Evolutionary conservation across 2,888 invertebrate genomes (phyloP).

Genomic region (Melanargia galathea): DNA sequence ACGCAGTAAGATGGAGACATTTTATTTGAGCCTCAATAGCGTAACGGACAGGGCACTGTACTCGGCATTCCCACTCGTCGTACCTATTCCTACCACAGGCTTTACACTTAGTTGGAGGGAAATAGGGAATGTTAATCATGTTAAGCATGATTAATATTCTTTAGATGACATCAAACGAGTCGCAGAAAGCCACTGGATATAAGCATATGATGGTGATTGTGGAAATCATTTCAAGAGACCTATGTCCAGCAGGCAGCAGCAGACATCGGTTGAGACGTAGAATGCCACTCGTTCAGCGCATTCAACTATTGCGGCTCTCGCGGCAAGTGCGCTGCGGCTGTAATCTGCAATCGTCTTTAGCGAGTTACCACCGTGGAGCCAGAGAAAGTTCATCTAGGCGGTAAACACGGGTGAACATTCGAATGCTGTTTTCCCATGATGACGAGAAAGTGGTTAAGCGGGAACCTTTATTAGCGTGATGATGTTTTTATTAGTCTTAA

Average conservation of each 20-base stretch:
- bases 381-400: conserved; percentile 46
- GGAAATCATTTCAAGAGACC: background rate
- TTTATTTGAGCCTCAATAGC: no score
- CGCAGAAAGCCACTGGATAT: background rate
- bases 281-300: no score
- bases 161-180: background rate
- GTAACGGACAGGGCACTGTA: no score
- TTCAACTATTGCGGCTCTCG: background rate
- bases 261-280: no score
- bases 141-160: no score
- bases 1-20: no score
- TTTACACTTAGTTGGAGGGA: no score
- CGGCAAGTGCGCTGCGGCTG: background rate
- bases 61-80: no score
- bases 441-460: conserved; percentile 64
- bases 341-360: conserved; percentile 13
- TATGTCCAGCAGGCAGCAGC: background rate
- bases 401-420: conserved; percentile 44
- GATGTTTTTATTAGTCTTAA: conserved; percentile 31
- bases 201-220: background rate
- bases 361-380: conserved; percentile 36
- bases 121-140: no score
- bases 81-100: no score
- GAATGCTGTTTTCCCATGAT: conserved; percentile 70
- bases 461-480: conserved; percentile 39